phyloP scores from a whole-genome alignment of 2,888 invertebrate genomes.

The Sesamia inferens region DNA sequence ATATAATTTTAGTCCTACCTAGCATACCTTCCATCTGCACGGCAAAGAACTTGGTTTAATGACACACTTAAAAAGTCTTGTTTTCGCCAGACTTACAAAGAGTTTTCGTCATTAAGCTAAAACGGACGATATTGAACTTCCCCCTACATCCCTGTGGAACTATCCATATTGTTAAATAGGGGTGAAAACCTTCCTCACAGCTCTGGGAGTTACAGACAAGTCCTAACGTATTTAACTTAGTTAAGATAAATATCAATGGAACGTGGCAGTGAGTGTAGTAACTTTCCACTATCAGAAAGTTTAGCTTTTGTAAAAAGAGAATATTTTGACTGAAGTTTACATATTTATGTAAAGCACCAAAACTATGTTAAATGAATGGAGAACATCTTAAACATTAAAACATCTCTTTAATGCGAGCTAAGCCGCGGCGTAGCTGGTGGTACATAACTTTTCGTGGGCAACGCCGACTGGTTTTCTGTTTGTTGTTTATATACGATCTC shows the following conservation, averaged over 20 bases:
- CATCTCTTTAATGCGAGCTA: too few species aligned
- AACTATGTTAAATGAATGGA: too few species aligned
- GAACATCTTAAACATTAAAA: too few species aligned
- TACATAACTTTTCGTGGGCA: too few species aligned
- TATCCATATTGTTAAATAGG: constrained; percentile 15
- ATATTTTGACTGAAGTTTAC: too few species aligned
- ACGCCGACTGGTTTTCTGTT: not conserved
- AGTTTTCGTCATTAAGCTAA: not conserved
- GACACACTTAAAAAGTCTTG: not conserved
- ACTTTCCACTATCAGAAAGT: not conserved
- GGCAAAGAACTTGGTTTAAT: not conserved
- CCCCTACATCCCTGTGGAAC: constrained; percentile 29
- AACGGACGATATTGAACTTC: not conserved
- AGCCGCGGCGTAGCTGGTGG: too few species aligned
- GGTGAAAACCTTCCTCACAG: constrained; percentile 26
- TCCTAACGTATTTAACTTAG: constrained; percentile 26
- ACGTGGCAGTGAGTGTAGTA: constrained; percentile 7
- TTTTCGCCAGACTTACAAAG: not conserved
- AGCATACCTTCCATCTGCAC: not conserved
- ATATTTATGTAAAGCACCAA: too few species aligned
- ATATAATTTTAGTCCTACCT: not conserved
- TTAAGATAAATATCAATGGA: constrained; percentile 32
- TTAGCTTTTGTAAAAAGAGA: too few species aligned
- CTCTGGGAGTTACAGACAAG: constrained; percentile 37
- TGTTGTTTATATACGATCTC: not conserved